phyloP scores from a whole-genome alignment of 2,888 invertebrate species.

The Stenolophus ochropezus region DNA sequence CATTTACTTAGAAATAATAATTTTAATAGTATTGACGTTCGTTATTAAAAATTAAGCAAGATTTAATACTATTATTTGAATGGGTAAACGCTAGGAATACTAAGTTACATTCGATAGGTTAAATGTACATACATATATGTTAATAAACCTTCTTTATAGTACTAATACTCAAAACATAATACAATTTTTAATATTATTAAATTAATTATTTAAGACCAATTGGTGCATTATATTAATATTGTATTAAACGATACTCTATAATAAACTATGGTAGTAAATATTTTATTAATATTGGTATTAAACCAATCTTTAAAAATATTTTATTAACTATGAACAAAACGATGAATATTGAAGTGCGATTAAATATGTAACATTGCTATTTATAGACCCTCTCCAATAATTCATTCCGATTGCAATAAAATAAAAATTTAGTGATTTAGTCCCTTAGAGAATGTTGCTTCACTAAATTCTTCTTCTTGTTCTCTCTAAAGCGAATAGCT shows the following conservation, averaged over 20 bases:
- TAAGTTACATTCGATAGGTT: too few species aligned
- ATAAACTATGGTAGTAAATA: background rate
- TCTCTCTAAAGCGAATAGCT: background rate
- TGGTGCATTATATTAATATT: background rate
- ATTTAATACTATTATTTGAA: too few species aligned
- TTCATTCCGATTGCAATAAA: background rate
- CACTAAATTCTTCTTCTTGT: background rate
- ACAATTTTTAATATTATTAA: background rate
- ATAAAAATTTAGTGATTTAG: background rate
- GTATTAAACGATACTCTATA: background rate
- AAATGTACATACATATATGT: too few species aligned
- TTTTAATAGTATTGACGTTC: too few species aligned
- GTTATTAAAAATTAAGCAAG: too few species aligned
- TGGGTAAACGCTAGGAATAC: too few species aligned
- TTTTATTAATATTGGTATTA: background rate
- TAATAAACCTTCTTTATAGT: too few species aligned
- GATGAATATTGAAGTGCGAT: background rate
- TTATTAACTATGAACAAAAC: background rate
- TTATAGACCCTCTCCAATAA: background rate
- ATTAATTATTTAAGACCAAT: background rate
- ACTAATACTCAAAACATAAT: too few species aligned
- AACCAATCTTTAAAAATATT: background rate
- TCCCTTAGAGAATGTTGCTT: conserved; percentile 26
- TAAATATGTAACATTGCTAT: background rate
- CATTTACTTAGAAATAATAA: too few species aligned